Conservation (phyloP, 2,797 vertebrate species). For the Rhinatrema bivittatum region DNA sequence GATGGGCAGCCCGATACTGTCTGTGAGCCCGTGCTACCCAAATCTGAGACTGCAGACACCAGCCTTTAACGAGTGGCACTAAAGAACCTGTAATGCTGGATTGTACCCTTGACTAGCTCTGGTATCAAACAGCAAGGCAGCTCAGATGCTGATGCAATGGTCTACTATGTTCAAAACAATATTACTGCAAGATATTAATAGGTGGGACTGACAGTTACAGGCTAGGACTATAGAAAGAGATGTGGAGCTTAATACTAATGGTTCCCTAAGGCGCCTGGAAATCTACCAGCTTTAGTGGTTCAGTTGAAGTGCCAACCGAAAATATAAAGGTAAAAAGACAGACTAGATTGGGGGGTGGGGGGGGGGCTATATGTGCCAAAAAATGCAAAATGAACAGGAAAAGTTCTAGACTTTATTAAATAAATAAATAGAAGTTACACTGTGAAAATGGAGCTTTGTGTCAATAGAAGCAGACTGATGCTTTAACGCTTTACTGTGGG, state of each 20-base stretch:
- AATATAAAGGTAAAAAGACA: constrained; percentile 6
- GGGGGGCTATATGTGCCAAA: no score
- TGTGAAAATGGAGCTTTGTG: constrained; percentile 23
- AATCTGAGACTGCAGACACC: constrained; percentile 60
- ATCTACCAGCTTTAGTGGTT: no score
- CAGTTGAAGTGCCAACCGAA: constrained; percentile 15
- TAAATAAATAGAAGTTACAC: constrained; percentile 24
- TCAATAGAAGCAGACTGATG: constrained; percentile 11
- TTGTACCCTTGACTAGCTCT: not conserved
- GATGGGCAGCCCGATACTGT: constrained; percentile 61
- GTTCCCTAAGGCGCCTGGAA: no score
- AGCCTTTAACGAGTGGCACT: constrained; percentile 59
- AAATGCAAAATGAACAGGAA: no score
- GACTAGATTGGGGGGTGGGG: no score
- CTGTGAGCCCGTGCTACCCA: constrained; percentile 38
- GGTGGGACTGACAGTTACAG: no score
- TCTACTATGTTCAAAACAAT: not conserved
- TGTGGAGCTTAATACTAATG: no score
- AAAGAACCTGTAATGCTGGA: not conserved
- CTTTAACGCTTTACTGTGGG: constrained; percentile 4
- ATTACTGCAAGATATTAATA: no score
- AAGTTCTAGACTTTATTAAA: no score
- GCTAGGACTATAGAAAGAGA: no score
- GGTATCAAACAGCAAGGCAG: not conserved
- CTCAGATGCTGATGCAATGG: no score